Evolutionary conservation across 2,888 invertebrate genomes (phyloP), one percentile per base, ranked within the genome.

Genomic region (Amblyjoppa proteus): DNA sequence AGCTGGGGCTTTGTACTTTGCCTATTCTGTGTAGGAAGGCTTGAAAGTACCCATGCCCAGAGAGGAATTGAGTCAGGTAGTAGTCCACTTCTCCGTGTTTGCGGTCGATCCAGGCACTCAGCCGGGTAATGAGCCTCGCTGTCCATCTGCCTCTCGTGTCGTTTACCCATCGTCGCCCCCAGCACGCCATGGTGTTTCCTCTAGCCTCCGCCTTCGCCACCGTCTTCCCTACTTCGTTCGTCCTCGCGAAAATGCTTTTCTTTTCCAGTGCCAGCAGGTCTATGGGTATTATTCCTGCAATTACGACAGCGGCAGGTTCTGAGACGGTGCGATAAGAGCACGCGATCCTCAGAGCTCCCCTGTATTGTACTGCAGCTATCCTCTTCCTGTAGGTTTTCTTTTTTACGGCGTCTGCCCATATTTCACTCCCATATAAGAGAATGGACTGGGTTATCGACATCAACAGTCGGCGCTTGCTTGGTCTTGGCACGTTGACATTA

Each of bases 261-360:
- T 83, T 49, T 68, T 89, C 87, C 70, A 31, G 69, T 9, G 86
- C 89, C 3, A 89, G 83, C 13, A 89, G 81, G 45, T 88, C 82
- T n/a, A 89, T 87, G 5, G 89, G 88, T 9, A 84, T 81, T 16
- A 88, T 81, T 9, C 85, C 78, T 0, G 88, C 88, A 9, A 90
- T 69, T n/a, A 88, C 85, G 34, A 88, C 69, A 7, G 85, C 73
- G 4, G 89, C 88, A 0, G 84, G 81, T 25, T 88, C 88, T 7
- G 89, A 89, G 0, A 90, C 89, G 0, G 89, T 89, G 5, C 88
- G 76, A 45, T 90, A 90, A 0, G 88, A 82, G 58, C 88, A 84
- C 6, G 87, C 71, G 2, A 86, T 74, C 69, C 88, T 77, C 9
- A 89, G 71, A 3, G 89, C 89, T 25, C 70, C 71, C 28, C 28